Conservation (phyloP, 2,113 vertebrate species). For the Actinemys pallida region DNA sequence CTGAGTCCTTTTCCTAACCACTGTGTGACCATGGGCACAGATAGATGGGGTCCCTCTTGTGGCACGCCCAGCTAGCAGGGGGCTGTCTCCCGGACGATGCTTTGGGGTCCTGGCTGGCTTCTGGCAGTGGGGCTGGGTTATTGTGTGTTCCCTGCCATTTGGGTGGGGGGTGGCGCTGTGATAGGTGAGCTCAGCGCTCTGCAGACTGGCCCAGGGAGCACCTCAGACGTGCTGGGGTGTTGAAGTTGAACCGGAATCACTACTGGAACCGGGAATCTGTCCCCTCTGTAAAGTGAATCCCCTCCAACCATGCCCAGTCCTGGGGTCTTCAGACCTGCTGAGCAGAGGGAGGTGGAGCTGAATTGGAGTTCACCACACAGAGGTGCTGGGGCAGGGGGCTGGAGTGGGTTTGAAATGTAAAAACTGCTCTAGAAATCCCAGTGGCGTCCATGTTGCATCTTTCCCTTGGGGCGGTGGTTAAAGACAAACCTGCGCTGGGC, state of each 20-base stretch:
- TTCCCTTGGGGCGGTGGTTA: too few relatives aligned
- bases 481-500: not conserved
- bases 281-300: not conserved
- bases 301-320: not conserved
- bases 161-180: not conserved
- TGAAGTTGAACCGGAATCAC: not conserved
- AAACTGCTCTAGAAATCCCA: not conserved
- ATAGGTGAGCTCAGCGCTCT: not conserved
- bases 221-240: not conserved
- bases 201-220: not conserved
- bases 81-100: not conserved
- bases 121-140: not conserved
- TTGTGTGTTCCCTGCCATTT: not conserved
- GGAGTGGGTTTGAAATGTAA: not conserved
- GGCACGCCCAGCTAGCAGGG: not conserved
- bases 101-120: not conserved
- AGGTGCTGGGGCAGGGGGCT: not conserved
- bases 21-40: too few relatives aligned
- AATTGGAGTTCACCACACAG: not conserved
- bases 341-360: not conserved
- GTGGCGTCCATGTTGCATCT: not conserved
- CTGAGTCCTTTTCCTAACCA: not conserved
- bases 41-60: not conserved
- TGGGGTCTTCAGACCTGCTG: not conserved
- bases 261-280: not conserved